These are phyloP conservation scores for Myotis findleyi DNA, from an alignment of 2,797 vertebrate species.

Conservation along the genomic window DNA sequence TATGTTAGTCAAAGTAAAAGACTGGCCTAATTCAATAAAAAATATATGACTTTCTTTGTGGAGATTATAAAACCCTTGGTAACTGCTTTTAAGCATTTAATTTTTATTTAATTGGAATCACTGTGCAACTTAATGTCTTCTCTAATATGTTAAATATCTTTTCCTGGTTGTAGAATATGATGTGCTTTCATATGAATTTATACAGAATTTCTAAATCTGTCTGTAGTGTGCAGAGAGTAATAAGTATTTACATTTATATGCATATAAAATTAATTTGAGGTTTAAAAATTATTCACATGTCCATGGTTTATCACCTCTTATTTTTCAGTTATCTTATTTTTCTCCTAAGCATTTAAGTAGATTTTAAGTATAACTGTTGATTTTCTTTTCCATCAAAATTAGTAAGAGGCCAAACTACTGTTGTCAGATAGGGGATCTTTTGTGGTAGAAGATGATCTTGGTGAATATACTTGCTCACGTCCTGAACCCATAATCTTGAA, in stretches of 20 bases:
- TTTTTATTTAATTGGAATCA: slow-evolving; percentile 72
- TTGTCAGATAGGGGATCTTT: background rate
- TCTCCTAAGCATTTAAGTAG: background rate
- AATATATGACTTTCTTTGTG: slow-evolving; percentile 53
- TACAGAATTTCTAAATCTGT: background rate
- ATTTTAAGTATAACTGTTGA: background rate
- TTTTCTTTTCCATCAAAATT: slow-evolving; percentile 12
- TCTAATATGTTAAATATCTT: slow-evolving; percentile 46
- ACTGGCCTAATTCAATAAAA: slow-evolving; percentile 66
- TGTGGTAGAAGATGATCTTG: background rate
- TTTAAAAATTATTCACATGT: background rate
- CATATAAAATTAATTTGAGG: background rate
- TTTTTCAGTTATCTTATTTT: background rate
- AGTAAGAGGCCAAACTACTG: background rate
- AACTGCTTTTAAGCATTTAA: slow-evolving; percentile 71
- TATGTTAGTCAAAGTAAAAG: slow-evolving; percentile 52
- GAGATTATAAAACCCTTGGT: slow-evolving; percentile 45
- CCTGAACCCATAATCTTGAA: background rate
- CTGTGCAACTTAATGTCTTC: slow-evolving; percentile 47
- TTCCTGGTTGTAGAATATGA: slow-evolving; percentile 25
- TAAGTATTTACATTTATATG: background rate
- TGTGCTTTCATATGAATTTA: background rate
- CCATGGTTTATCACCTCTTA: background rate
- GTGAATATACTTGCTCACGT: background rate
- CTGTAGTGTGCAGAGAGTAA: background rate